phyloP scores from a whole-genome alignment of 2,113 vertebrate species.

The Rhinolophus sinicus region DNA sequence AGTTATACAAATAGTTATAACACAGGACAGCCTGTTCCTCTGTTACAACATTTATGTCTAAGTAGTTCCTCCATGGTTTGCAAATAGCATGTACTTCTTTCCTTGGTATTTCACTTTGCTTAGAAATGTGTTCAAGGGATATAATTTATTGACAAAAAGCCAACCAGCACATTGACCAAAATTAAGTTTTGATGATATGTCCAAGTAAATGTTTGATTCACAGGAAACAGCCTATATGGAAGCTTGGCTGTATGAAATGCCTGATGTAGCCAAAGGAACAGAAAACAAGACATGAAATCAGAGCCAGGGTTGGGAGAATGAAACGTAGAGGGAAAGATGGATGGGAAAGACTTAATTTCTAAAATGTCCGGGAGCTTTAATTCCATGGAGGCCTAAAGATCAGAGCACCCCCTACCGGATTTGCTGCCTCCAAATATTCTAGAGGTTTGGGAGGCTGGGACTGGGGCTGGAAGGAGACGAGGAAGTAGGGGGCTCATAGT shows the following conservation, averaged over 20 bases:
- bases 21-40: not conserved
- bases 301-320: not conserved
- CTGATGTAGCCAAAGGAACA: not conserved
- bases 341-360: not conserved
- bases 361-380: not conserved
- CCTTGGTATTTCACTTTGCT: slow-evolving; percentile 12
- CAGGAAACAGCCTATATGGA: not conserved
- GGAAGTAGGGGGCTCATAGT: not conserved
- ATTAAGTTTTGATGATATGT: not conserved
- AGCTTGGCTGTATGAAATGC: not conserved
- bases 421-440: not conserved
- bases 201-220: not conserved
- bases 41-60: not conserved
- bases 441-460: not conserved
- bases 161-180: not conserved
- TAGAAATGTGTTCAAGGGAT: not conserved
- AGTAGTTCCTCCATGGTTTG: not conserved
- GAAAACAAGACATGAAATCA: not conserved
- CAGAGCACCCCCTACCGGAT: not conserved
- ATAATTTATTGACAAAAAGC: not conserved
- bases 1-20: not conserved
- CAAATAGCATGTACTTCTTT: not conserved
- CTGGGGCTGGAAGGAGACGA: no score
- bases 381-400: not conserved
- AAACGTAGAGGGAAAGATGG: not conserved